phyloP scores from a whole-genome alignment of 2,797 vertebrate genomes.

The Coendou prehensilis region DNA sequence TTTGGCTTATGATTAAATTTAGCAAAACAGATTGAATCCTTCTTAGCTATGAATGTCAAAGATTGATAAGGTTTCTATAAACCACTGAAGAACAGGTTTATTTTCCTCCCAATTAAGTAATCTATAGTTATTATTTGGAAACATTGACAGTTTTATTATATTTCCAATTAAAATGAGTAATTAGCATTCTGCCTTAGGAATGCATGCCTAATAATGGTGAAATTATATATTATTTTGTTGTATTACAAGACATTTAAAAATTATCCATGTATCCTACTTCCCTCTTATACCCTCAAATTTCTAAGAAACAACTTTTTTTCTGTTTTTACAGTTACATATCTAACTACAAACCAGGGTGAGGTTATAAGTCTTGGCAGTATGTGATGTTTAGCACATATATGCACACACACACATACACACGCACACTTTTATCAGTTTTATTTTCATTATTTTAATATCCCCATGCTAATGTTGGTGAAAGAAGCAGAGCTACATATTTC shows the following conservation, averaged over 20 bases:
- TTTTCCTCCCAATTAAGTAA: slow-evolving; percentile 38
- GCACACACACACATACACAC: neutral
- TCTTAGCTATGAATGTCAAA: slow-evolving; percentile 50
- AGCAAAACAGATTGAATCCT: slow-evolving; percentile 51
- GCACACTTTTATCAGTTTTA: neutral
- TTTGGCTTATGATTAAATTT: slow-evolving; percentile 54
- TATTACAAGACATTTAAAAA: slow-evolving; percentile 42
- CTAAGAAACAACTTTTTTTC: slow-evolving; percentile 7
- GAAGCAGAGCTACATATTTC: neutral
- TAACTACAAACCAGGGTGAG: neutral
- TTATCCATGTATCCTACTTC: slow-evolving; percentile 18
- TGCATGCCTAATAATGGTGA: neutral
- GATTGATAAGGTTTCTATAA: slow-evolving; percentile 60
- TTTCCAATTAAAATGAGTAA: slow-evolving; percentile 49
- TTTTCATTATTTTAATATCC: neutral
- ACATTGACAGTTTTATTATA: slow-evolving; percentile 31
- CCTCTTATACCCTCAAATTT: slow-evolving; percentile 40
- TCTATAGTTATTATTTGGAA: slow-evolving; percentile 68
- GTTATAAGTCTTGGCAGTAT: neutral
- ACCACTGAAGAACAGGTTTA: slow-evolving; percentile 15
- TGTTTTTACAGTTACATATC: neutral
- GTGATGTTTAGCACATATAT: neutral
- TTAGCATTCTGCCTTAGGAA: slow-evolving; percentile 61
- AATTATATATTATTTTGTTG: slow-evolving; percentile 51
- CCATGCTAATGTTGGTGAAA: neutral